Percentiles rank a stretch among this genome's conserved stretches.
Evolutionary conservation across 2,797 vertebrate genomes (phyloP).

Genomic region (Vireo griseus): DNA sequence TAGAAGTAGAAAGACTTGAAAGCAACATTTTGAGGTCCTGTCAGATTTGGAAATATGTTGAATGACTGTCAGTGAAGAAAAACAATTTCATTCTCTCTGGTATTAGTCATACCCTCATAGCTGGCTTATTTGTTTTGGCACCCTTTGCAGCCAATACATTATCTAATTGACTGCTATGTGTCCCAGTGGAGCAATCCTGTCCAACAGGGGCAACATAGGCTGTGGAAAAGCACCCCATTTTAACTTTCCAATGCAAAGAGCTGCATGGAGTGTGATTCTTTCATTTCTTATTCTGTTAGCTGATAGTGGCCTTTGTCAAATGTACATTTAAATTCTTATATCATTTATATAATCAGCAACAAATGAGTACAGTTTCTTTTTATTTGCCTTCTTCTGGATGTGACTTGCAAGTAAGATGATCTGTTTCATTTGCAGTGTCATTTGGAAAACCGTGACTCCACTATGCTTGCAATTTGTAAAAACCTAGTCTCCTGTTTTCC

Average conservation of each 20-base stretch:
- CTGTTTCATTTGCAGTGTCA: background rate
- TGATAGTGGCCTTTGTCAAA: background rate
- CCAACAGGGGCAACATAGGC: background rate
- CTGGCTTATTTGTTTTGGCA: background rate
- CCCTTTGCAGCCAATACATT: background rate
- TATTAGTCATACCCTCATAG: background rate
- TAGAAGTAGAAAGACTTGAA: background rate
- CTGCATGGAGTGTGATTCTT: background rate
- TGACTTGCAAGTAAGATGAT: background rate
- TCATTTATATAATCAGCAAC: background rate
- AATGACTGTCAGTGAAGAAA: background rate
- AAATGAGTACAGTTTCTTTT: background rate
- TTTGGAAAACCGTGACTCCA: background rate
- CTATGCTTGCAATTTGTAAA: background rate
- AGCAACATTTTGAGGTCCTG: background rate
- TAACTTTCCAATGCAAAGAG: background rate
- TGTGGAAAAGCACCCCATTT: background rate
- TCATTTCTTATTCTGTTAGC: background rate
- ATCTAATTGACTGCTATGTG: background rate
- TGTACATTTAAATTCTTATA: fast-evolving
- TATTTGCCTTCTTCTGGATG: background rate
- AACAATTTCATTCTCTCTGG: background rate
- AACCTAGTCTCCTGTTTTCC: background rate
- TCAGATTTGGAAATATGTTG: background rate
- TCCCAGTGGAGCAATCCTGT: background rate